phyloP scores from a whole-genome alignment of 2,113 vertebrate genomes.

The Zosterops hypoxanthus region DNA sequence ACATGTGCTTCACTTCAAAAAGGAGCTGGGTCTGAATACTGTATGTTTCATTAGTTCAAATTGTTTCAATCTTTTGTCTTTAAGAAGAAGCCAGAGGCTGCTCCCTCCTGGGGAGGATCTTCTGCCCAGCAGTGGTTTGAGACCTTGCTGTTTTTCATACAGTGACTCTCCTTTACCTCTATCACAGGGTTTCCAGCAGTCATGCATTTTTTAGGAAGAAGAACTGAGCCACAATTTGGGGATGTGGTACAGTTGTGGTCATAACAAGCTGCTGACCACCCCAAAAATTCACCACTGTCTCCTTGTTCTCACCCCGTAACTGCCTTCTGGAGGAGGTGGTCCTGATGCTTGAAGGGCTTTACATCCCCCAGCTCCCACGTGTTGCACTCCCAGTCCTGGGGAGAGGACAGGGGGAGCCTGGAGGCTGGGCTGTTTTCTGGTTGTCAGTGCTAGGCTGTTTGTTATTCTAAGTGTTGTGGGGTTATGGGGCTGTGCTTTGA shows the following conservation, averaged over 20 bases:
- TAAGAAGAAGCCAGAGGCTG: neutral
- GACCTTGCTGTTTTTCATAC: neutral
- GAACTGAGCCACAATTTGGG: neutral
- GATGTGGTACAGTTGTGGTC: neutral
- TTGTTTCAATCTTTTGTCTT: neutral
- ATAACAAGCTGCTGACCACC: neutral
- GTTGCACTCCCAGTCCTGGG: neutral
- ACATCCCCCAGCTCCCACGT: accelerated
- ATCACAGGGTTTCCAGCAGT: neutral
- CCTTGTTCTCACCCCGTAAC: neutral
- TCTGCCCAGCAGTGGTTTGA: neutral
- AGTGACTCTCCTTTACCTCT: neutral
- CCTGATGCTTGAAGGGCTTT: neutral
- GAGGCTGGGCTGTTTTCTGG: neutral
- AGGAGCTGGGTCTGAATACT: neutral
- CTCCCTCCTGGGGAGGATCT: neutral
- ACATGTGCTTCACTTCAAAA: neutral
- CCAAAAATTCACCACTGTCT: neutral
- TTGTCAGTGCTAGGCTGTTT: neutral
- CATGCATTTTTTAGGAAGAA: neutral
- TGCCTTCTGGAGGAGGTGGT: neutral
- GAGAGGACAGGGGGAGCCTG: neutral
- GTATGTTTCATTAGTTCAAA: neutral
- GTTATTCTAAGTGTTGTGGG: neutral
- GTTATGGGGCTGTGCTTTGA: neutral